Evolutionary conservation across 2,888 invertebrate genomes (phyloP).

Genomic region (Rhaphigaster nebulosa): DNA sequence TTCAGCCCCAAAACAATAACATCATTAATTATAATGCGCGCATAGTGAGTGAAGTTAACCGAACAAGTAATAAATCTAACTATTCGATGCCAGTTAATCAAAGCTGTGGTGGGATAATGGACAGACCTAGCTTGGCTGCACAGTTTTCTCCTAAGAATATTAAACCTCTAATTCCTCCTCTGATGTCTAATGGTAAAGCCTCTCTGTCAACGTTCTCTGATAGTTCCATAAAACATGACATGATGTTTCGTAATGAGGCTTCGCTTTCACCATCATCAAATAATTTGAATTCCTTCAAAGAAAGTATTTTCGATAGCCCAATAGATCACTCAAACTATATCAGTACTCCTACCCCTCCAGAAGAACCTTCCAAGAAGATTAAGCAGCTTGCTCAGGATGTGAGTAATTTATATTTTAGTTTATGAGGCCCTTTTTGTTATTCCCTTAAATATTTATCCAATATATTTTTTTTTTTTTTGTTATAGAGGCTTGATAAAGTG

Average conservation of each 20-base stretch:
- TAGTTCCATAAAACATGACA: background rate
- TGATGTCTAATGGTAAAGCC: background rate
- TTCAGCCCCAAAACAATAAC: slow-evolving; percentile 27
- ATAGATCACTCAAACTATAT: background rate
- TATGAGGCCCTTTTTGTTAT: background rate
- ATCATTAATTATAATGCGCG: background rate
- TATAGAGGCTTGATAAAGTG: slow-evolving; percentile 25
- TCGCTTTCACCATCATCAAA: background rate
- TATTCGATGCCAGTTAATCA: background rate
- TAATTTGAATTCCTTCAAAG: background rate
- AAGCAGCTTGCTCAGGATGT: slow-evolving; percentile 38
- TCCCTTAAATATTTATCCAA: background rate
- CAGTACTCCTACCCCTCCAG: background rate
- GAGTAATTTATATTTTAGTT: background rate
- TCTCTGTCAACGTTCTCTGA: background rate
- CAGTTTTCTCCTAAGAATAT: background rate
- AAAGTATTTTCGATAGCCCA: background rate
- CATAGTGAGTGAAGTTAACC: background rate
- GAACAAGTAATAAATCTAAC: background rate
- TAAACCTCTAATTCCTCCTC: background rate
- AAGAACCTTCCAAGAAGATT: slow-evolving; percentile 44
- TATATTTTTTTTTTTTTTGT: background rate
- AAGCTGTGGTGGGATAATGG: background rate
- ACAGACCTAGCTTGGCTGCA: background rate
- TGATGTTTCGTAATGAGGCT: background rate